Evolutionary conservation across 1,140 invertebrate genomes (phyloP).

Genomic region (Pseudomyrmex concolor): DNA sequence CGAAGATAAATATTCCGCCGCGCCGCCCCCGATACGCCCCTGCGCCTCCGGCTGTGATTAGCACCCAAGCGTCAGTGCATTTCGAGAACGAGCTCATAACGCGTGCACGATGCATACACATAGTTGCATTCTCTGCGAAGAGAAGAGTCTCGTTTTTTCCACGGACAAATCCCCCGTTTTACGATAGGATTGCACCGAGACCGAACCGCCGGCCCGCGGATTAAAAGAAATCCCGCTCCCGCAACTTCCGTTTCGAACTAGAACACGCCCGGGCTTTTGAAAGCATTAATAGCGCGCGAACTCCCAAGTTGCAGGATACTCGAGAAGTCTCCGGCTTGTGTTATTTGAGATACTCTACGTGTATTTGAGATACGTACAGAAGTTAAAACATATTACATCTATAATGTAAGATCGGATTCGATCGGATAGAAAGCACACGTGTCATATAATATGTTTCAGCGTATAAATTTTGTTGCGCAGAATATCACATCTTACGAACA

Average conservation of each 20-base stretch:
- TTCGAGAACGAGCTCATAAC: conserved; percentile 59
- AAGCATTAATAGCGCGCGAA: too few relatives aligned
- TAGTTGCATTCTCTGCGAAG: conserved; percentile 26
- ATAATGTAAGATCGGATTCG: too few relatives aligned
- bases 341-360: too few relatives aligned
- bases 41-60: conserved; percentile 52
- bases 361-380: too few relatives aligned
- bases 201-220: neutral
- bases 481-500: too few relatives aligned
- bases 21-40: conserved; percentile 62
- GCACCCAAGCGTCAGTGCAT: conserved; percentile 54
- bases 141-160: conserved; percentile 14
- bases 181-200: conserved; percentile 33
- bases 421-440: too few relatives aligned
- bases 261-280: neutral
- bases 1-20: conserved; percentile 45
- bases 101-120: conserved; percentile 34
- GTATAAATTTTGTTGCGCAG: too few relatives aligned
- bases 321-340: too few relatives aligned
- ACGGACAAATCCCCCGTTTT: neutral
- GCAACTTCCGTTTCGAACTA: conserved; percentile 50
- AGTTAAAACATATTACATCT: too few relatives aligned
- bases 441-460: too few relatives aligned
- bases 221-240: conserved; percentile 26
- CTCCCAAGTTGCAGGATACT: too few relatives aligned